Conservation (phyloP, 2,797 vertebrate genomes). For the Xiphophorus birchmanni region DNA sequence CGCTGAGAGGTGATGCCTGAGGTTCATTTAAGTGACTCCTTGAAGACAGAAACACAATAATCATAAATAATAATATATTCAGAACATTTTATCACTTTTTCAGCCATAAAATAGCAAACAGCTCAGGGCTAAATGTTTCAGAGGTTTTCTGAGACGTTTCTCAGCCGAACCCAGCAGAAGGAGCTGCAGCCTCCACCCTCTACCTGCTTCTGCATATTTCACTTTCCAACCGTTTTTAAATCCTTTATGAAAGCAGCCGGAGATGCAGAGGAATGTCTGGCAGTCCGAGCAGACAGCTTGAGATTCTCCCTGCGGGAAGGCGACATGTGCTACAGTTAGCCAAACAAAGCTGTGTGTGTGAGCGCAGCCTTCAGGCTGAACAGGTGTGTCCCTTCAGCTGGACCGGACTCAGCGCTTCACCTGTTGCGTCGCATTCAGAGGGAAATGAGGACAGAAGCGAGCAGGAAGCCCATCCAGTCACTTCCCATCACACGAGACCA, state of each 20-base stretch:
- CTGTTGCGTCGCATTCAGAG: conserved; percentile 33
- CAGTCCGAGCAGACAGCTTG: conserved; percentile 27
- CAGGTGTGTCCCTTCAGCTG: conserved; percentile 50
- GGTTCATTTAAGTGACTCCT: not conserved
- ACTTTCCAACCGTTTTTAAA: conserved; percentile 19
- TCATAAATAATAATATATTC: not conserved
- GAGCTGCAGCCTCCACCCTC: not conserved
- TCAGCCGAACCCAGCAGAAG: not conserved
- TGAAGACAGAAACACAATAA: not conserved
- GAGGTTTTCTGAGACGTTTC: not conserved
- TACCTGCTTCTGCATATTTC: conserved; percentile 7
- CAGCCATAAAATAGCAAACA: not conserved
- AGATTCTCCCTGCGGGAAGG: conserved; percentile 7
- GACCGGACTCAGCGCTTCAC: conserved; percentile 24
- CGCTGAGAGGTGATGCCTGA: not conserved
- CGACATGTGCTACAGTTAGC: conserved; percentile 35
- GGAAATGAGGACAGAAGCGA: not conserved
- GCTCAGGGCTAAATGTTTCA: not conserved
- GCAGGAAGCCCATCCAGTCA: not conserved
- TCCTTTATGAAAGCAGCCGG: conserved; percentile 32
- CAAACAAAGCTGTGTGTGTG: conserved; percentile 48
- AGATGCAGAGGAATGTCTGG: conserved; percentile 14
- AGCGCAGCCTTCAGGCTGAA: conserved; percentile 39
- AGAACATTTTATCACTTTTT: not conserved
- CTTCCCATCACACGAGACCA: conserved; percentile 45